Percentiles rank a stretch among this genome's conserved stretches.
phyloP scores from a whole-genome alignment of 2,888 invertebrate species.

The Protophormia terraenovae region DNA sequence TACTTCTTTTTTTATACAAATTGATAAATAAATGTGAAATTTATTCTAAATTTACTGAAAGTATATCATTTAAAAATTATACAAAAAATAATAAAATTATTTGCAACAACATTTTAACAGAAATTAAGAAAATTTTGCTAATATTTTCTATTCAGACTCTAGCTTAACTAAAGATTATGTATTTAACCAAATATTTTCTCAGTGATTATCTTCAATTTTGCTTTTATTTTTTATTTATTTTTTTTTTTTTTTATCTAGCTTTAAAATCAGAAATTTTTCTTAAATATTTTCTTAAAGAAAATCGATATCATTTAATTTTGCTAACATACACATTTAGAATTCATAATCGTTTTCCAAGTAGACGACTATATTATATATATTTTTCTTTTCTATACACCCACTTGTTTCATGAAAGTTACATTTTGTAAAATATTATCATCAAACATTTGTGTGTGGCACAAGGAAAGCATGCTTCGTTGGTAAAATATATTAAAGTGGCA shows the following conservation, averaged over 20 bases:
- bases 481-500: constrained; percentile 47
- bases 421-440: not conserved
- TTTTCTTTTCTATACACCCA: constrained; percentile 37
- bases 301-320: constrained; percentile 48
- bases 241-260: not conserved
- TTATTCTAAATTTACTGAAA: no score
- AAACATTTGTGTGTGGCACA: constrained; percentile 20
- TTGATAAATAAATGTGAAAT: no score
- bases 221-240: not conserved
- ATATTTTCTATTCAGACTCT: not conserved
- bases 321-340: constrained; percentile 59
- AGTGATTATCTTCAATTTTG: not conserved
- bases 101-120: no score
- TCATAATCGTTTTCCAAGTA: constrained; percentile 58
- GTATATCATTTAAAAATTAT: no score
- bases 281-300: constrained; percentile 38
- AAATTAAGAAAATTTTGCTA: not conserved
- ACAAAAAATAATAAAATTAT: no score
- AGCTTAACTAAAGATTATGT: constrained; percentile 21
- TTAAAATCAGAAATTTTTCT: not conserved
- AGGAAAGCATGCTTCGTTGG: constrained; percentile 5
- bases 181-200: not conserved
- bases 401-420: constrained; percentile 14
- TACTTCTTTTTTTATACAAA: no score
- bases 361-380: constrained; percentile 6